Evolutionary conservation across 2,888 invertebrate species (phyloP), one percentile per base, ranked within the genome.

Genomic region (Pandemis cinnamomeana): DNA sequence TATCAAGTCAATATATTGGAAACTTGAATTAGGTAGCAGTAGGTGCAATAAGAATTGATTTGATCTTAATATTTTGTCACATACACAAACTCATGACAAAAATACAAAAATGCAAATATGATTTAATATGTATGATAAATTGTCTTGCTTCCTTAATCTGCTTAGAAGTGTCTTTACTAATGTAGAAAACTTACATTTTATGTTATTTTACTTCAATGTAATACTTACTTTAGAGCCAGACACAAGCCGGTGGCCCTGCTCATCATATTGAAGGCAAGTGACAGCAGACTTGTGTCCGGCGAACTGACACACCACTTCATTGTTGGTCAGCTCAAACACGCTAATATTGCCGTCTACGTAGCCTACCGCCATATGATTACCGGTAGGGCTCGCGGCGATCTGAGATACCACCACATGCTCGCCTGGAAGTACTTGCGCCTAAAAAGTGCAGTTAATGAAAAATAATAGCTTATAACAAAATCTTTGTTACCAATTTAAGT

Each of bases 301-400:
- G 84, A 97, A 97, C 51, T 95, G 95, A 79, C 97, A 97, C 6
- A 96, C 93, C 73, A 96, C 92, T 79, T 97, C 97, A 74, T 96
- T 96, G 68, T 96, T 95, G 64, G 95, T 95, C 42, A 99, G 89
- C 87, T 98, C 97, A 89, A 96, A 99, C 8, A 98, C 95, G 88
- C 97, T 96, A 0, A 99, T 95, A 60, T 96, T 96, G 1, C 99
- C 99, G 93, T 99, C 98, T 0, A 96, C 95, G 90, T 99, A 99
- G 0, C 99, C 99, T 27, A 97, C 98, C 13, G 99, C 99, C 80
- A 99, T 91, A 79, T 97, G 96, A 67, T 96, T 93, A 72, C 96
- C 96, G 85, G 96, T 96, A 0, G 97, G 97, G 78, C 97, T 97
- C 0, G 96, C 95, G 70, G 96, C 95, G 76, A 99, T 89, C 71